Base-by-base conservation (phyloP, 2,797 vertebrate species). In the Alcedo atthis region DNA sequence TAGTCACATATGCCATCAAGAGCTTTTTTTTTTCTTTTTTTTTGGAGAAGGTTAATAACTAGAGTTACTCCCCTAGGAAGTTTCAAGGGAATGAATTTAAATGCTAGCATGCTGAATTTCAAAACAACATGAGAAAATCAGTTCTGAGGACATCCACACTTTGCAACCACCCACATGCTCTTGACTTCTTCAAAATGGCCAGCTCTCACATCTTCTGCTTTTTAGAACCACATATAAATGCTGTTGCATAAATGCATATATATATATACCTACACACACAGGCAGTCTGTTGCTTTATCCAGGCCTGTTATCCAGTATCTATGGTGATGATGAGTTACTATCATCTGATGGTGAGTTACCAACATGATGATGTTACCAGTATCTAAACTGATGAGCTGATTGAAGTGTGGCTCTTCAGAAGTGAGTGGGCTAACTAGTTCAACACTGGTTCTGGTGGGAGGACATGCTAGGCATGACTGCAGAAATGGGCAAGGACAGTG, bases 191-290 rank as follows among this genome's bases (percentile, higher is more conserved):
- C 22, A 10, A 48, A 82, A 49, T 12, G 32, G n/a, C 32, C 33
- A 73, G 0, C 9, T 67, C 37, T 66, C 26, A 19, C 21, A 26
- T 22, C 58, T 73, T 24, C 19, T 0, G 3, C 25, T 68, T 80
- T 73, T 55, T 22, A 33, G 37, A 71, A 21, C 21, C 20, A 21
- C 4, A 12, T 0, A 0, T 45, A 63, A 53, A 42, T 49, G 58
- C 17, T 67, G 25, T 13, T 53, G 28, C 33, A 1, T 33, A n/a
- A 58, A n/a, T 28, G 25, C 17, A 37, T 35, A 43, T 49, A 49
- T 25, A 48, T 15, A 12, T 7, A 66, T 40, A 40, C 37, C 37
- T 40, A 40, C 37, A 40, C 37, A 8, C 6, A 22, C 21, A 64
- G n/a, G 16, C 28, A 57, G 18, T 15, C 53, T 54, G 45, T 22